phyloP scores from a whole-genome alignment of 2,888 invertebrate species.

The Polyommatus icarus region DNA sequence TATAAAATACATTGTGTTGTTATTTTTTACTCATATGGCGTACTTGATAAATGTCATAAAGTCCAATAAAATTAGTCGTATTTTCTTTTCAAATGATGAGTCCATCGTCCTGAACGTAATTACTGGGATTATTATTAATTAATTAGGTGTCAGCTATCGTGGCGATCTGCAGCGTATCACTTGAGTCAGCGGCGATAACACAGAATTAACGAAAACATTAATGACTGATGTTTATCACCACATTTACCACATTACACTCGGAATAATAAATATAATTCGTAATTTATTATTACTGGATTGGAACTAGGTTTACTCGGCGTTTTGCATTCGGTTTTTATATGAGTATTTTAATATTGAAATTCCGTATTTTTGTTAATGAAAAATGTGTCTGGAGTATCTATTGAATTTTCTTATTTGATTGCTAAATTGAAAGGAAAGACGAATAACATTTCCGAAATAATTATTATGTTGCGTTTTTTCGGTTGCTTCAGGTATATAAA shows the following conservation, averaged over 20 bases:
- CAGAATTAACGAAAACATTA: constrained; percentile 11
- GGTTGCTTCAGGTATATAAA: too few relatives aligned
- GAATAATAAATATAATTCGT: not conserved
- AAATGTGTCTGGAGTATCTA: too few relatives aligned
- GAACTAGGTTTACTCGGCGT: not conserved
- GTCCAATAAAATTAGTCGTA: not conserved
- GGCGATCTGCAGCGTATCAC: constrained; percentile 9
- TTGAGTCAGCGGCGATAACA: not conserved
- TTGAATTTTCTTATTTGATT: too few relatives aligned
- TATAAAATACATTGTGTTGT: not conserved
- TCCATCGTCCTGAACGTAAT: not conserved
- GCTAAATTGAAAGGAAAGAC: too few relatives aligned
- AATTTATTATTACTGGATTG: not conserved
- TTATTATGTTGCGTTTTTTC: too few relatives aligned
- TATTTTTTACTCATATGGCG: not conserved
- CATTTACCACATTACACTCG: not conserved
- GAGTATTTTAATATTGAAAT: too few relatives aligned
- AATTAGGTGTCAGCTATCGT: not conserved
- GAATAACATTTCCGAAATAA: too few relatives aligned
- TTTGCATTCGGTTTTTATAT: not conserved
- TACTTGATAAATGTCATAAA: not conserved
- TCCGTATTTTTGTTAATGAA: too few relatives aligned
- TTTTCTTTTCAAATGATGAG: not conserved
- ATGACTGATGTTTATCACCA: not conserved
- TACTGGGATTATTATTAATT: not conserved